Evolutionary conservation across 2,888 invertebrate species (phyloP).

Genomic region (Volucella zonaria): DNA sequence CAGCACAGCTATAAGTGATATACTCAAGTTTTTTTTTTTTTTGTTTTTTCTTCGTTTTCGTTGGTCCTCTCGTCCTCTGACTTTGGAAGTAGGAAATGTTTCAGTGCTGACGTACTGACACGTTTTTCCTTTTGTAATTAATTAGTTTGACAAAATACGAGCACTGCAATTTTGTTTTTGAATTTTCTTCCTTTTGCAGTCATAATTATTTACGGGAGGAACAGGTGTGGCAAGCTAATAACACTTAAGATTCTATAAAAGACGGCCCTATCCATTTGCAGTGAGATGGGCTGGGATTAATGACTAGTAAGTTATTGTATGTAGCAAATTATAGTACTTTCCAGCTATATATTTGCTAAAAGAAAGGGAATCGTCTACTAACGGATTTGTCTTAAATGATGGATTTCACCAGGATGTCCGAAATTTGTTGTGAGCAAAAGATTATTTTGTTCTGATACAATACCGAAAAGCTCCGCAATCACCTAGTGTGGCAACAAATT

Average conservation of each 20-base stretch:
- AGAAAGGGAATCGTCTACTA: too few relatives aligned
- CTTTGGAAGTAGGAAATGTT: neutral
- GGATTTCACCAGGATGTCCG: too few relatives aligned
- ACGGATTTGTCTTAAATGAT: too few relatives aligned
- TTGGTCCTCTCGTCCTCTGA: neutral
- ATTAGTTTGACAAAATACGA: conserved; percentile 61
- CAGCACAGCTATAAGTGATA: conserved; percentile 64
- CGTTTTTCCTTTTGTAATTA: conserved; percentile 41
- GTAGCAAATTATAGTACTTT: too few relatives aligned
- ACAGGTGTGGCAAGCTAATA: conserved; percentile 39
- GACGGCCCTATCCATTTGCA: neutral
- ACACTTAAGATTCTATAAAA: conserved; percentile 14
- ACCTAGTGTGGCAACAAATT: too few relatives aligned
- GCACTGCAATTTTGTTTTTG: conserved; percentile 2
- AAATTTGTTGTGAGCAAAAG: too few relatives aligned
- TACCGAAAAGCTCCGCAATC: too few relatives aligned
- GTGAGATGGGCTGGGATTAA: too few relatives aligned
- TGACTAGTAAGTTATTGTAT: too few relatives aligned
- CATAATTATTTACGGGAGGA: conserved; percentile 26
- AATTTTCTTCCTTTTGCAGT: neutral
- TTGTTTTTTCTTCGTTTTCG: conserved; percentile 6
- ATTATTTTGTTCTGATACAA: too few relatives aligned
- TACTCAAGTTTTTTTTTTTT: conserved; percentile 48
- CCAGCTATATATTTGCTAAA: too few relatives aligned
- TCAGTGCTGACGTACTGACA: conserved; percentile 11